Evolutionary conservation across 2,888 invertebrate genomes (phyloP).

Genomic region (Autographa pulchrina): DNA sequence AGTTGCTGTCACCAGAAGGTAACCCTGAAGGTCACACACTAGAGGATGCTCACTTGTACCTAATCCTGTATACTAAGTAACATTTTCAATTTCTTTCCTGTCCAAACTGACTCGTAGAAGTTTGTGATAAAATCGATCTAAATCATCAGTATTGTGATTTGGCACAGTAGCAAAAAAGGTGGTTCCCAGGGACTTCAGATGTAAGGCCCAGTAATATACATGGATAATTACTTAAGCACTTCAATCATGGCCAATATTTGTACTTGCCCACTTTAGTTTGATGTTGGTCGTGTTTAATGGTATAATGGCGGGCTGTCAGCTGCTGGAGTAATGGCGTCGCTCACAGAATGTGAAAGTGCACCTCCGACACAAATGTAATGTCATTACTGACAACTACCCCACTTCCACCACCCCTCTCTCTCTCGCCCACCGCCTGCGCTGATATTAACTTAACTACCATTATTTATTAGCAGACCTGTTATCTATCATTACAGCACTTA

Average conservation of each 20-base stretch:
- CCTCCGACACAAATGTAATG: slow-evolving; percentile 22
- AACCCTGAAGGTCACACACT: too few relatives aligned
- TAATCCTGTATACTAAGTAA: too few relatives aligned
- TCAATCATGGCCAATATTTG: not conserved
- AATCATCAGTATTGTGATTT: too few relatives aligned
- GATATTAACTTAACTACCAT: slow-evolving; percentile 24
- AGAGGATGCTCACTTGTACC: too few relatives aligned
- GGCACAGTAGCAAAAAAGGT: too few relatives aligned
- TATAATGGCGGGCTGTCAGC: not conserved
- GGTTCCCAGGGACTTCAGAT: too few relatives aligned
- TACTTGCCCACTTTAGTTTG: not conserved
- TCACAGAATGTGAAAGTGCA: slow-evolving; percentile 27
- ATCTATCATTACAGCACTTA: slow-evolving; percentile 1
- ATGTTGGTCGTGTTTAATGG: slow-evolving; percentile 3
- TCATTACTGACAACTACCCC: slow-evolving; percentile 2
- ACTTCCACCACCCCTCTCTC: slow-evolving; percentile 15
- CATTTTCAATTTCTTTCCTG: too few relatives aligned
- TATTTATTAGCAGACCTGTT: slow-evolving; percentile 4
- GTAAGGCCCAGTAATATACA: too few relatives aligned
- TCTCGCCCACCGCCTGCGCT: slow-evolving; percentile 26
- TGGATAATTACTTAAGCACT: not conserved
- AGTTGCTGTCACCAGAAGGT: too few relatives aligned
- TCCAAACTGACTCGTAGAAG: too few relatives aligned
- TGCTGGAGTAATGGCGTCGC: slow-evolving; percentile 19
- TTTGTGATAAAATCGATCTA: too few relatives aligned